phyloP scores from a whole-genome alignment of 2,888 invertebrate species.

The Parnassius smintheus region DNA sequence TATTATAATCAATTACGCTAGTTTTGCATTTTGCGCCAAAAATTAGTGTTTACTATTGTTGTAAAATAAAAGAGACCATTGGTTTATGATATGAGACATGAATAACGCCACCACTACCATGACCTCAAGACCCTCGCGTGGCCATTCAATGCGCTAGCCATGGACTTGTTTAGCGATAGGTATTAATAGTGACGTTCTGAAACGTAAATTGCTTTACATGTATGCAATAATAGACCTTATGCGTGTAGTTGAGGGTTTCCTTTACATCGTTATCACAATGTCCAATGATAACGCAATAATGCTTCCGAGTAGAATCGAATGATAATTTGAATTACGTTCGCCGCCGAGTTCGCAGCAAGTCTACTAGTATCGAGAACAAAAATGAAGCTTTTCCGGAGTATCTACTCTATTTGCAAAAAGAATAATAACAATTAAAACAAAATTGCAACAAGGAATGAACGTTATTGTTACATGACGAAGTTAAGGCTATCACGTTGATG shows the following conservation, averaged over 20 bases:
- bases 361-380: constrained; percentile 30
- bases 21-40: neutral
- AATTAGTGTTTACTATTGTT: neutral
- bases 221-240: constrained; percentile 51
- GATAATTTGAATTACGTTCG: constrained; percentile 49
- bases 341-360: constrained; percentile 34
- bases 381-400: constrained; percentile 26
- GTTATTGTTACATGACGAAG: constrained; percentile 37
- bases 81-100: constrained; percentile 32
- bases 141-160: constrained; percentile 59
- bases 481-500: constrained; percentile 45
- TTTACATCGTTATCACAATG: constrained; percentile 65
- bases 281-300: constrained; percentile 58
- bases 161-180: constrained; percentile 63
- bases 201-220: constrained; percentile 27
- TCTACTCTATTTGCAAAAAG: constrained; percentile 30
- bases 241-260: constrained; percentile 40
- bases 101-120: constrained; percentile 46
- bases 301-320: constrained; percentile 41
- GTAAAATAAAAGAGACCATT: neutral
- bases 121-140: constrained; percentile 56
- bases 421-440: constrained; percentile 35
- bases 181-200: constrained; percentile 36
- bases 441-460: constrained; percentile 32
- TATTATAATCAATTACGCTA: neutral